Evolutionary conservation across 2,888 invertebrate genomes (phyloP).

Genomic region (Hypena proboscidalis): DNA sequence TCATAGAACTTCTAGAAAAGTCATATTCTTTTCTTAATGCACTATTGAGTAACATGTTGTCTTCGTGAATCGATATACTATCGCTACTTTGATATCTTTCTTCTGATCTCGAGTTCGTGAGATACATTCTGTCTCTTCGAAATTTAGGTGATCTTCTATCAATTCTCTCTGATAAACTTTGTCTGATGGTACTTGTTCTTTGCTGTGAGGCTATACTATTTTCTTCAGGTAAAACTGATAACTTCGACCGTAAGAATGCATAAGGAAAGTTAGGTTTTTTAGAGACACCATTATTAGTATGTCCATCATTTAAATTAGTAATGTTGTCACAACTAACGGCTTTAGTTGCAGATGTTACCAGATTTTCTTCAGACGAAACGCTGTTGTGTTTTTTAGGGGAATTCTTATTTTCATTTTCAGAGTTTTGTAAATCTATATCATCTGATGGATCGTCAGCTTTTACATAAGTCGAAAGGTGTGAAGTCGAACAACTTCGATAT

Average conservation of each 20-base stretch:
- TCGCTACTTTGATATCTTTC: slow-evolving; percentile 85
- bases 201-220: slow-evolving; percentile 84
- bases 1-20: slow-evolving; percentile 71
- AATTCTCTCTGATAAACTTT: slow-evolving; percentile 81
- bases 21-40: slow-evolving; percentile 69
- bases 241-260: slow-evolving; percentile 90
- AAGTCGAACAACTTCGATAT: slow-evolving; percentile 92
- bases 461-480: slow-evolving; percentile 90
- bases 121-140: slow-evolving; percentile 68
- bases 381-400: slow-evolving; percentile 68
- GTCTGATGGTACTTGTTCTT: slow-evolving; percentile 77
- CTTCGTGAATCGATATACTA: slow-evolving; percentile 79
- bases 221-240: slow-evolving; percentile 92
- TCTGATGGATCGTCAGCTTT: slow-evolving; percentile 93
- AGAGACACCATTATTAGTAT: slow-evolving; percentile 73
- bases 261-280: slow-evolving; percentile 90
- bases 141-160: slow-evolving; percentile 78
- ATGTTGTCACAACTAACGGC: slow-evolving; percentile 91
- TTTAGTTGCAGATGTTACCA: slow-evolving; percentile 82
- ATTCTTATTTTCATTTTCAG: slow-evolving; percentile 66
- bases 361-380: slow-evolving; percentile 65
- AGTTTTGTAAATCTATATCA: slow-evolving; percentile 88
- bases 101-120: slow-evolving; percentile 85
- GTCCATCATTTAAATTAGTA: slow-evolving; percentile 83
- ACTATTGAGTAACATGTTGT: slow-evolving; percentile 72